Base-by-base conservation (phyloP, 2,113 vertebrate species). In the Bucco capensis region DNA sequence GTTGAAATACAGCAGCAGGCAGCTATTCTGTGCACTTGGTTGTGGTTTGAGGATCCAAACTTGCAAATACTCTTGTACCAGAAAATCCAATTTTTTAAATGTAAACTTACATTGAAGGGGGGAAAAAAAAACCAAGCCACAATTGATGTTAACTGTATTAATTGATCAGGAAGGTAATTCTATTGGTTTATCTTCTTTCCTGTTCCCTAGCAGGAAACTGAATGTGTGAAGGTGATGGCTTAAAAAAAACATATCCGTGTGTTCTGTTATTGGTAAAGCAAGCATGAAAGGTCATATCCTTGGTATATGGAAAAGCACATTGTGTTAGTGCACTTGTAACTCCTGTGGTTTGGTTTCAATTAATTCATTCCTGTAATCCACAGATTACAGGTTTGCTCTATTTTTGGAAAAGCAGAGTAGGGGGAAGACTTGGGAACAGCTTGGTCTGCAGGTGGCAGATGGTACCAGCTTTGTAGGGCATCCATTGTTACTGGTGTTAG, bases 311-410 rank as follows among this genome's bases (percentile, higher is more conserved):
- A n/a, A 22, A 44, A 57, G 46, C 62, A 75, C 33, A 44, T 77
- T 81, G 77, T 0, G 1, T 61, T 21, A 12, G 47, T 23, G 66
- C 21, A 2, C 10, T 70, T 73, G 42, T 54, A 56, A 53, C 33
- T 37, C 0, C 23, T 14, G 54, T 16, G 44, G 19, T 72, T 66
- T 8, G 51, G 49, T 78, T 92, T 90, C 65, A 73, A 4, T 86
- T 71, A 66, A 75, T 78, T 67, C 31, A 24, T 60, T 92, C 51
- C 84, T 91, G 65, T 89, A 81, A 81, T 83, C 85, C 56, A 17
- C 65, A 85, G 92, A 51, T 94, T 90, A 72, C 76, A 86, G 91
- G 88, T 86, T 91, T 33, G 60, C 57, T 91, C 88, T 83, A 38
- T 60, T 91, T 92, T 56, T 66, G 88, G 94, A 76, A 15, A 27